Evolutionary conservation across 2,113 vertebrate genomes (phyloP).

Genomic region (Myodes glareolus): DNA sequence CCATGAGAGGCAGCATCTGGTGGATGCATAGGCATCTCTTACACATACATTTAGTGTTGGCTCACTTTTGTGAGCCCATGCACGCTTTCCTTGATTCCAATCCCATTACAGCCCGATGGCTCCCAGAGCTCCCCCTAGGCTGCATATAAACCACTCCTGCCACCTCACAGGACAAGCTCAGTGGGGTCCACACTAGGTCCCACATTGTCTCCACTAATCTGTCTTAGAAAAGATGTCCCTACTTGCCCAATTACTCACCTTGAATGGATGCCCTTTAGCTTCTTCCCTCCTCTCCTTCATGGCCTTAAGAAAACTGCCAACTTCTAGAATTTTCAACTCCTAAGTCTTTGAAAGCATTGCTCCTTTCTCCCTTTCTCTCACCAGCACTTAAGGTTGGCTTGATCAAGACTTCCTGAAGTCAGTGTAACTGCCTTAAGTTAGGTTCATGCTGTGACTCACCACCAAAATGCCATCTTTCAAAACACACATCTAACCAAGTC

Average conservation of each 20-base stretch:
- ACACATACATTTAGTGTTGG: rapidly evolving
- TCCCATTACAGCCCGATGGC: neutral
- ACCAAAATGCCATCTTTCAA: neutral
- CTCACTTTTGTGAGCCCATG: neutral
- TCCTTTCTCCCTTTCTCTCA: neutral
- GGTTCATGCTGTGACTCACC: neutral
- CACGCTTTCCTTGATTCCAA: neutral
- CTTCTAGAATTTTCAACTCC: neutral
- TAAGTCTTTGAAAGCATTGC: neutral
- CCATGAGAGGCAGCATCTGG: rapidly evolving
- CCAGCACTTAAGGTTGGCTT: neutral
- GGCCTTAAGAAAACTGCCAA: neutral
- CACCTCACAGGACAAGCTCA: rapidly evolving
- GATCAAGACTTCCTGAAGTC: neutral
- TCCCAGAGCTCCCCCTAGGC: neutral
- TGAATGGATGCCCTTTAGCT: neutral
- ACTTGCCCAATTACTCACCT: neutral
- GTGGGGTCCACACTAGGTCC: neutral
- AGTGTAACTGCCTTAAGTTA: neutral
- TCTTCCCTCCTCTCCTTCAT: neutral
- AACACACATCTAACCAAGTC: neutral
- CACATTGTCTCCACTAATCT: neutral
- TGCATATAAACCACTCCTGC: neutral
- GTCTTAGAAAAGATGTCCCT: neutral
- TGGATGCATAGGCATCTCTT: neutral